phyloP scores from a whole-genome alignment of 2,113 vertebrate species.

The Lamprologus ornatipinnis region DNA sequence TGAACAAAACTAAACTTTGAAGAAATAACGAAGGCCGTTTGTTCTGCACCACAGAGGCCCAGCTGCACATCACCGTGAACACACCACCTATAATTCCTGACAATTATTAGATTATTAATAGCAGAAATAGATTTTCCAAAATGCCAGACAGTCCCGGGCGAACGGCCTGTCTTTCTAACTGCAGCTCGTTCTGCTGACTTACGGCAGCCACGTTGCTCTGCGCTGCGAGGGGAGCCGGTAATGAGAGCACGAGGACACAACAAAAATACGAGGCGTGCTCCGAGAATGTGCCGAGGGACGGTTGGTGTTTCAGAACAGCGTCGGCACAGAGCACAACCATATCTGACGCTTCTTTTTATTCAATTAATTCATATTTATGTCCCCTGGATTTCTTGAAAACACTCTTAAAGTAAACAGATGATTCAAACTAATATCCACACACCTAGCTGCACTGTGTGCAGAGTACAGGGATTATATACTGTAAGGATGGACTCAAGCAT shows the following conservation, averaged over 20 bases:
- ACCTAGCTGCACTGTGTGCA: background rate
- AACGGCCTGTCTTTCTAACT: background rate
- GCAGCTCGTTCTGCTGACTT: conserved; percentile 16
- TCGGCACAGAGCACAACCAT: background rate
- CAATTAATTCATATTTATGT: background rate
- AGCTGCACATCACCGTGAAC: background rate
- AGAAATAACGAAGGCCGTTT: background rate
- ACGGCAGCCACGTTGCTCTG: background rate
- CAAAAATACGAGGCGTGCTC: background rate
- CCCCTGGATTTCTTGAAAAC: background rate
- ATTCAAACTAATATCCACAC: background rate
- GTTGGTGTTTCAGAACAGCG: background rate
- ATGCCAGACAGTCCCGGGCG: background rate
- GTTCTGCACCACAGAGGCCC: background rate
- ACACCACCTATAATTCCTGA: background rate
- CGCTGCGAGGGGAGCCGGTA: background rate
- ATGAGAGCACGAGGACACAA: background rate
- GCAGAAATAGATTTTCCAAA: background rate
- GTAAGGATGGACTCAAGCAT: background rate
- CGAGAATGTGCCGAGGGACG: background rate
- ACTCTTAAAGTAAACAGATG: background rate
- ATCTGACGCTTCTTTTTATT: background rate
- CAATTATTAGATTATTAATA: conserved; percentile 31
- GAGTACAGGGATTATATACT: background rate
- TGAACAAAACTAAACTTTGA: background rate